phyloP scores from a whole-genome alignment of 1,140 invertebrate species.

The Leptopilina boulardi region DNA sequence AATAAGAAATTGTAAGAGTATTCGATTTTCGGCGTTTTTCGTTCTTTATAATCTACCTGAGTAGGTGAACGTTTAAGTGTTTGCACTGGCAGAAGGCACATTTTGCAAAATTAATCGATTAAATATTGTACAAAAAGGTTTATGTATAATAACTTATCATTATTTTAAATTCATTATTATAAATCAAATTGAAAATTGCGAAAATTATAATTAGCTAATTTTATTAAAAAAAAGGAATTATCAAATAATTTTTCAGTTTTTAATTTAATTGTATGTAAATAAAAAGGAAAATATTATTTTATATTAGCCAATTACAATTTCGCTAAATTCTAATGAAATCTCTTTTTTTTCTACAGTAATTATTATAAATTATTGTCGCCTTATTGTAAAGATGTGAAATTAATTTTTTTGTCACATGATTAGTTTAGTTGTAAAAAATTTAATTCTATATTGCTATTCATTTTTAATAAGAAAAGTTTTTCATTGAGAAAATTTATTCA shows the following conservation, averaged over 20 bases:
- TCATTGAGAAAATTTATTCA: not conserved
- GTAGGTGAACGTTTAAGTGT: not conserved
- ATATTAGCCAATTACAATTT: not conserved
- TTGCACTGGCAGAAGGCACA: not conserved
- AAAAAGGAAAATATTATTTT: too few relatives aligned
- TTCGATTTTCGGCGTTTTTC: slow-evolving; percentile 14
- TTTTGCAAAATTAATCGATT: not conserved
- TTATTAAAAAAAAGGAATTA: not conserved
- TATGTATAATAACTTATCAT: not conserved
- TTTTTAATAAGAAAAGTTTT: not conserved
- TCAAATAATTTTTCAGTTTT: too few relatives aligned
- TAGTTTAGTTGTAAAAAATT: not conserved
- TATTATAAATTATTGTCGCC: not conserved
- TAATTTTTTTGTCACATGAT: not conserved
- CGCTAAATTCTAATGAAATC: not conserved
- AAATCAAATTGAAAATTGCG: not conserved
- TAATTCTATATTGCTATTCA: not conserved
- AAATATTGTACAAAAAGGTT: slow-evolving; percentile 1
- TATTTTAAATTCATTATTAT: not conserved
- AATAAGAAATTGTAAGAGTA: not conserved
- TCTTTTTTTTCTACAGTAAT: not conserved
- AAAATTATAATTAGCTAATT: slow-evolving; percentile 8
- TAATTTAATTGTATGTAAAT: too few relatives aligned
- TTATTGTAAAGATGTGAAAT: not conserved
- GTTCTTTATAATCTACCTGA: slow-evolving; percentile 27